These are phyloP conservation scores for Lophochroa leadbeateri DNA, from an alignment of 2,113 vertebrate species.

Conservation along the genomic window DNA sequence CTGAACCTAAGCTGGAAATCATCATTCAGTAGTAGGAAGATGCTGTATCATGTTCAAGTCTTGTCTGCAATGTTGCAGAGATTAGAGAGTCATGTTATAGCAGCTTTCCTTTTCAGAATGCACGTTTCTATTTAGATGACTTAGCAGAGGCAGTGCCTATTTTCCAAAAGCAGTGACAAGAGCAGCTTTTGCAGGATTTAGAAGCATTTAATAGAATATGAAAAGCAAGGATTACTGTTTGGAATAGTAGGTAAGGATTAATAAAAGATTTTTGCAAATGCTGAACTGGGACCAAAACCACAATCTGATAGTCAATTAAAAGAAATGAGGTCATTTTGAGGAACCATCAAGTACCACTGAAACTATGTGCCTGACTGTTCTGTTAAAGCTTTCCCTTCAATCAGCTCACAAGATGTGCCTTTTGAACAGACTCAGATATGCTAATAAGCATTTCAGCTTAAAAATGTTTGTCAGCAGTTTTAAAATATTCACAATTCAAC, in stretches of 20 bases:
- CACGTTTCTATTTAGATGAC: slow-evolving; percentile 12
- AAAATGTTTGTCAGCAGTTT: slow-evolving; percentile 66
- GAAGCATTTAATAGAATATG: slow-evolving; percentile 40
- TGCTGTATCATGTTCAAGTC: neutral
- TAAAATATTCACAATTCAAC: slow-evolving; percentile 42
- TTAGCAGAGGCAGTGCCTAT: neutral
- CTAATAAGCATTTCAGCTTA: slow-evolving; percentile 38
- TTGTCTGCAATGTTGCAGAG: neutral
- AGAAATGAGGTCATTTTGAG: slow-evolving; percentile 44
- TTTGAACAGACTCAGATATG: slow-evolving; percentile 46
- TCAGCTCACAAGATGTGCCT: slow-evolving; percentile 23
- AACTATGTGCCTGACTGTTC: neutral
- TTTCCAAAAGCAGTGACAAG: slow-evolving; percentile 21
- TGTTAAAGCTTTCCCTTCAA: slow-evolving; percentile 30
- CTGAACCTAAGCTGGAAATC: neutral
- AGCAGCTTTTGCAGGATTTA: slow-evolving; percentile 8
- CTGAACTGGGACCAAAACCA: neutral
- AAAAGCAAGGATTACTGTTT: slow-evolving; percentile 40
- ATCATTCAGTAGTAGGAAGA: neutral
- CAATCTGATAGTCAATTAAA: slow-evolving; percentile 46
- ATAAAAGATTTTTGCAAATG: slow-evolving; percentile 13
- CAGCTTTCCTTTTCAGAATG: slow-evolving; percentile 43
- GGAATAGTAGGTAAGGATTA: slow-evolving; percentile 46
- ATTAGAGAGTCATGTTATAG: slow-evolving; percentile 22
- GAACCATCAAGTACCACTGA: neutral